Percentiles rank a stretch among this genome's conserved stretches.
These are phyloP conservation scores for Probaryconus sp. DNA, from an alignment of 1,140 invertebrate species.

Conservation along the genomic window DNA sequence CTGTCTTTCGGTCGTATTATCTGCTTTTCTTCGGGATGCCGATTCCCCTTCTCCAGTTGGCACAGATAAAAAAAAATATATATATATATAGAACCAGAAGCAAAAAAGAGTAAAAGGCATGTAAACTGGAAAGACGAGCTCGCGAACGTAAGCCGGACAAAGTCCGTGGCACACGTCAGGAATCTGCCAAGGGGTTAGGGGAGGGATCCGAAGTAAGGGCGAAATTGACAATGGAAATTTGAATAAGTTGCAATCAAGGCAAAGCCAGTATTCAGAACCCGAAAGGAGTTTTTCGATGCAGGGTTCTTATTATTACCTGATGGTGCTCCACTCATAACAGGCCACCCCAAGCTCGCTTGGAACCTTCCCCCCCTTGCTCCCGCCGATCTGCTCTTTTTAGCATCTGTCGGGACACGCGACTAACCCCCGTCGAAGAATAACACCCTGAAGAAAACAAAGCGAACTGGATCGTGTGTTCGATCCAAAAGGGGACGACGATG, in stretches of 20 bases:
- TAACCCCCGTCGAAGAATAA: slow-evolving; percentile 66
- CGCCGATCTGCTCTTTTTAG: slow-evolving; percentile 64
- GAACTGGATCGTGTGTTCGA: slow-evolving; percentile 41
- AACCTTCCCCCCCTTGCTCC: slow-evolving; percentile 50
- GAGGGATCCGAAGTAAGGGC: slow-evolving; percentile 18
- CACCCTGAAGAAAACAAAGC: slow-evolving; percentile 69
- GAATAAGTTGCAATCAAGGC: slow-evolving; percentile 68
- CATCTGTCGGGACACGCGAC: slow-evolving; percentile 75
- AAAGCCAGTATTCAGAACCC: slow-evolving; percentile 54
- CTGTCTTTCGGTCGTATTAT: slow-evolving; percentile 66
- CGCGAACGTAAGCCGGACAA: slow-evolving; percentile 1
- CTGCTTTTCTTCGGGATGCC: slow-evolving; percentile 36
- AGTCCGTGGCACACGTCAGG: slow-evolving; percentile 26
- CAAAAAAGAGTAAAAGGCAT: slow-evolving; percentile 1
- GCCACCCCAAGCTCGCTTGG: slow-evolving; percentile 42
- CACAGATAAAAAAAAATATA: slow-evolving; percentile 8
- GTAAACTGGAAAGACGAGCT: slow-evolving; percentile 45
- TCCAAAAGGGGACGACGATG: slow-evolving; percentile 44
- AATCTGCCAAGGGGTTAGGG: slow-evolving; percentile 16
- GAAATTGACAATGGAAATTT: slow-evolving; percentile 62
- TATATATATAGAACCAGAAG: not conserved
- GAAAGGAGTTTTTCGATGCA: slow-evolving; percentile 62
- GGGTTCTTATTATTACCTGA: slow-evolving; percentile 72
- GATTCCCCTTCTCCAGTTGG: slow-evolving; percentile 7
- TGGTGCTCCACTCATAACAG: slow-evolving; percentile 63